A percentile compares a stretch with the other conserved stretches of the same genome.
These are phyloP conservation scores for Phataginus tricuspis DNA, from an alignment of 2,797 vertebrate species.

Conservation along the genomic window DNA sequence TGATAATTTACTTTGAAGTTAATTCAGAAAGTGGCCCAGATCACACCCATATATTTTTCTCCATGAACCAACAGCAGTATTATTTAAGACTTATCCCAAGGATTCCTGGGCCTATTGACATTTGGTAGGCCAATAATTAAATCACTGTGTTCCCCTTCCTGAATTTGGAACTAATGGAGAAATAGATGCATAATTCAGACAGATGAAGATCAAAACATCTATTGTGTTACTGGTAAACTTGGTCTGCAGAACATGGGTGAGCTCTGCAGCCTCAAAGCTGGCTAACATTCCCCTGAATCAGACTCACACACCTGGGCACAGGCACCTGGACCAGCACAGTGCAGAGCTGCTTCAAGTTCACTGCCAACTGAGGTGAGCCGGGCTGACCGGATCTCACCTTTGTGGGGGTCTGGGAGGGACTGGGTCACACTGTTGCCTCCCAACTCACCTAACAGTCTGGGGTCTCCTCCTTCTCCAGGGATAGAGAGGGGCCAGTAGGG, in stretches of 20 bases:
- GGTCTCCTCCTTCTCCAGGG: background rate
- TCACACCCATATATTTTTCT: background rate
- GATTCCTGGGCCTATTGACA: background rate
- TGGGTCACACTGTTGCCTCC: background rate
- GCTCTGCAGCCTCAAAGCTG: background rate
- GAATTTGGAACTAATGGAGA: slow-evolving; percentile 29
- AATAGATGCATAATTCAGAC: slow-evolving; percentile 1
- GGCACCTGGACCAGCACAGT: background rate
- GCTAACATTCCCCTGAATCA: background rate
- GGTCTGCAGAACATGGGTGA: background rate
- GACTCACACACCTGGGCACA: background rate
- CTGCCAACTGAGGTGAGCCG: background rate
- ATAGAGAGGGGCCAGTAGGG: background rate
- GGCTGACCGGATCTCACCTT: background rate
- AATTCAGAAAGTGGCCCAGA: background rate
- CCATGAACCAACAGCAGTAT: background rate
- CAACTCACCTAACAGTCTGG: background rate
- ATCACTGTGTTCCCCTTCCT: background rate
- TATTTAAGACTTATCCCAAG: slow-evolving; percentile 30
- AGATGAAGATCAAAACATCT: slow-evolving; percentile 45
- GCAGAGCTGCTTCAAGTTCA: background rate
- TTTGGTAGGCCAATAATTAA: slow-evolving; percentile 48
- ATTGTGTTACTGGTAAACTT: background rate
- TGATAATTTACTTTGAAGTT: background rate
- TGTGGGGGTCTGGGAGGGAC: background rate